A percentile compares a stretch with the other conserved stretches of the same genome.
These are phyloP conservation scores for Nerophis ophidion DNA, from an alignment of 2,113 vertebrate species.

Conservation along the genomic window DNA sequence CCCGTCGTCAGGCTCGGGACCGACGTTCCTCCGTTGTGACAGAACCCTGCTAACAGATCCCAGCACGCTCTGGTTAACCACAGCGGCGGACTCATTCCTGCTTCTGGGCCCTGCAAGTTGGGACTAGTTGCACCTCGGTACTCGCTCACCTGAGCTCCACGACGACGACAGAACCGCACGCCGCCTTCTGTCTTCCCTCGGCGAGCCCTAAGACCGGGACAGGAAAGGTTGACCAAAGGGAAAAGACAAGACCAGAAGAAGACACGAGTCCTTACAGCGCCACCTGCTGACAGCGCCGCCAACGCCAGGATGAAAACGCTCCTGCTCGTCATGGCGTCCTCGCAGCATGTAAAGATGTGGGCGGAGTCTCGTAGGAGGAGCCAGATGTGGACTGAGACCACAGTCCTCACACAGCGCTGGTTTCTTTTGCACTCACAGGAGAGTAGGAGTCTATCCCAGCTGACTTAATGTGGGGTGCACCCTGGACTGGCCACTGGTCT, in stretches of 20 bases:
- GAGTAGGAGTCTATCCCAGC: too few species aligned
- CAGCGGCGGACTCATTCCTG: neutral
- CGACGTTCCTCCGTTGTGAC: conserved; percentile 55
- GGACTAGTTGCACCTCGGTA: neutral
- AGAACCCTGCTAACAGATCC: conserved; percentile 23
- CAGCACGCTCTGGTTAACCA: neutral
- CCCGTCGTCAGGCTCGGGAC: neutral
- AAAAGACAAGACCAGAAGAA: accelerated
- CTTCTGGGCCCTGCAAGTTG: too few species aligned
- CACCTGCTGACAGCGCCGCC: neutral
- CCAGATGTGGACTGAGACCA: too few species aligned
- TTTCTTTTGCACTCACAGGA: too few species aligned
- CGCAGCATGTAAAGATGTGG: neutral
- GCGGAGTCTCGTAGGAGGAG: too few species aligned
- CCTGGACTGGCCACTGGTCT: too few species aligned
- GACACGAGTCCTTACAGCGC: conserved; percentile 20
- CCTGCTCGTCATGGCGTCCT: neutral
- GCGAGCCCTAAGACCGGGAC: conserved; percentile 20
- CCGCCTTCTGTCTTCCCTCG: neutral
- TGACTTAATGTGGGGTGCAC: too few species aligned
- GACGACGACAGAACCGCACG: neutral
- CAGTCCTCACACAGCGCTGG: too few species aligned
- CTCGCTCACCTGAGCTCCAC: conserved; percentile 34
- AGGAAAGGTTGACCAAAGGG: neutral
- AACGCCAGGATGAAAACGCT: conserved; percentile 11